Evolutionary conservation across 2,797 vertebrate species (phyloP), one percentile per base, ranked within the genome.

Genomic region (Cyprinella venusta): DNA sequence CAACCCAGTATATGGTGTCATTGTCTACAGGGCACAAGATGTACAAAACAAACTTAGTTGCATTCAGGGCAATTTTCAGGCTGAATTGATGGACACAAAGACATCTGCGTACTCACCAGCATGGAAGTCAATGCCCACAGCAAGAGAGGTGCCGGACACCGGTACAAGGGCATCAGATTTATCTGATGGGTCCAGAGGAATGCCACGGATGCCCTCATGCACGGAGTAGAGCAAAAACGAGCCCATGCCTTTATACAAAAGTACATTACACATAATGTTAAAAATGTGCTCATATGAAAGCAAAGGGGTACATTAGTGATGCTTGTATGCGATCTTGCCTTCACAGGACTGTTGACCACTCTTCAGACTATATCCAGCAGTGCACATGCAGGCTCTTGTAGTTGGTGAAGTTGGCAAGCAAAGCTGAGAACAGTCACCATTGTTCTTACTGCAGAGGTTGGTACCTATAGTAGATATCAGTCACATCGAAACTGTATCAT

Each of bases 1-100:
- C 98, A 90, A 99, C 98, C 98, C 98, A 99, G 91, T 99, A 99
- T 87, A 99, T 99, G 5, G 98, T 99, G 92, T 99, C 97, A 0
- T 99, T 99, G 54, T 97, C 98, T 99, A 87, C 40, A 84, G 24
- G 52, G 24, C 33, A 82, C n/a, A 78, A 13, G 30, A 33, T 40
- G 36, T 8, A 68, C 42, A 38, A 63, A 63, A 56, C 21, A 33
- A 36, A 48, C 21, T n/a, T 63, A 52, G 61, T 40, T n/a, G 45
- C 45, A 79, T 50, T 61, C 9, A 70, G n/a, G 45, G 45, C 45
- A 9, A 59, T 15, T 40, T 21, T 30, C 12, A 42, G 4, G 42
- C 18, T 64, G 15, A 61, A 50, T 75, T 4, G 30, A 38, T 72
- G 33, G n/a, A 70, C 8, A 42, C n/a, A 40, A 67, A n/a, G 15